Evolutionary conservation across 2,113 vertebrate genomes (phyloP).

Genomic region (Vulpes lagopus): DNA sequence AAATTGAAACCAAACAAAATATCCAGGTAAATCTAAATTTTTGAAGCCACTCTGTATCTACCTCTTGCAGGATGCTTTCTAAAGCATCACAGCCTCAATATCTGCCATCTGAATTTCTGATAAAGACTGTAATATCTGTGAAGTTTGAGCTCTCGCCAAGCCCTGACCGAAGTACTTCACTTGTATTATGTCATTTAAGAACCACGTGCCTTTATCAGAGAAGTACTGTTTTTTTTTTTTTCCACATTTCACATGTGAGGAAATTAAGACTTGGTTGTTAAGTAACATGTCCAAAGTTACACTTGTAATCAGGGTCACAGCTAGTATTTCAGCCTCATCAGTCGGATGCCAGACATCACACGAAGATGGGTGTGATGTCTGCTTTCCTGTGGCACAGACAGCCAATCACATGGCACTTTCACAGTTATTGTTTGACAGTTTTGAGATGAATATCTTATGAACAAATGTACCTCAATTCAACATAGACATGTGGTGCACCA

Average conservation of each 20-base stretch:
- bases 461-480: slow-evolving; percentile 38
- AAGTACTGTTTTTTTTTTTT: background rate
- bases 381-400: background rate
- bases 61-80: background rate
- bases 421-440: slow-evolving; percentile 39
- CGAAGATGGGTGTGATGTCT: background rate
- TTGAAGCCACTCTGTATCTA: background rate
- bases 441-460: slow-evolving; percentile 63
- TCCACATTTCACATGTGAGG: background rate
- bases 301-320: background rate
- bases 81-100: background rate
- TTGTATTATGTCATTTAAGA: slow-evolving; percentile 14
- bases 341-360: background rate
- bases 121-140: background rate
- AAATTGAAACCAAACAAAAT: background rate
- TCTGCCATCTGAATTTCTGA: background rate
- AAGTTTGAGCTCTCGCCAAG: background rate
- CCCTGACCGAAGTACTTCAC: background rate
- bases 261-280: background rate
- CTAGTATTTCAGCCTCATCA: slow-evolving; percentile 10
- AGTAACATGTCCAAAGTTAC: background rate
- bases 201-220: background rate
- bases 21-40: background rate
- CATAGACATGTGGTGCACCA: background rate
- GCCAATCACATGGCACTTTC: background rate